phyloP scores from a whole-genome alignment of 2,797 vertebrate genomes.

The Siniperca obscura region DNA sequence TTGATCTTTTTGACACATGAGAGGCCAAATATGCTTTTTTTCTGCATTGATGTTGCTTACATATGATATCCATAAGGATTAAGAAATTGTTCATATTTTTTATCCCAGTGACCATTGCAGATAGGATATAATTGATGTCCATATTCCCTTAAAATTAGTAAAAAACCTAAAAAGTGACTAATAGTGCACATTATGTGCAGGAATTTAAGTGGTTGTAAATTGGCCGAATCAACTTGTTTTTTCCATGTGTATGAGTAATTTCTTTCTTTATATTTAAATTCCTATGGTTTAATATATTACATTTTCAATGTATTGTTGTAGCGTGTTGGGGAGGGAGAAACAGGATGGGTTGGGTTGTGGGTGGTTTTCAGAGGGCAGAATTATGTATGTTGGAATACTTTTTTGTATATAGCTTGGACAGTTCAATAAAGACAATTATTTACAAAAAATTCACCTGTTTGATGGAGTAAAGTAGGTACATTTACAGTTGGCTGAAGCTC shows the following conservation, averaged over 20 bases:
- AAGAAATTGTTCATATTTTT: not conserved
- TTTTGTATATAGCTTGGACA: not conserved
- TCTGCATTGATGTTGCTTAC: not conserved
- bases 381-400: not conserved
- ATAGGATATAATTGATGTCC: not conserved
- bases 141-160: not conserved
- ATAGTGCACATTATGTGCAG: not conserved
- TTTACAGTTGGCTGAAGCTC: constrained; percentile 15
- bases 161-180: not conserved
- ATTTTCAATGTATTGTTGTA: not conserved
- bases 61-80: not conserved
- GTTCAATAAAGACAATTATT: not conserved
- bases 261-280: not conserved
- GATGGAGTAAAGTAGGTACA: not conserved
- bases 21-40: not conserved
- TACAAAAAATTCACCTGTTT: not conserved
- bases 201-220: too few species aligned
- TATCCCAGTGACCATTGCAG: not conserved
- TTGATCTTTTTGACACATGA: constrained; percentile 11
- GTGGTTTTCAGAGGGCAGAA: not conserved
- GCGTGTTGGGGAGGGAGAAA: not conserved
- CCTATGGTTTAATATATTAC: not conserved
- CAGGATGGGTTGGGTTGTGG: not conserved
- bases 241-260: constrained; percentile 4
- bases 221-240: too few species aligned